Conservation (phyloP, 2,797 vertebrate genomes). For the Rhynchonycteris naso region DNA sequence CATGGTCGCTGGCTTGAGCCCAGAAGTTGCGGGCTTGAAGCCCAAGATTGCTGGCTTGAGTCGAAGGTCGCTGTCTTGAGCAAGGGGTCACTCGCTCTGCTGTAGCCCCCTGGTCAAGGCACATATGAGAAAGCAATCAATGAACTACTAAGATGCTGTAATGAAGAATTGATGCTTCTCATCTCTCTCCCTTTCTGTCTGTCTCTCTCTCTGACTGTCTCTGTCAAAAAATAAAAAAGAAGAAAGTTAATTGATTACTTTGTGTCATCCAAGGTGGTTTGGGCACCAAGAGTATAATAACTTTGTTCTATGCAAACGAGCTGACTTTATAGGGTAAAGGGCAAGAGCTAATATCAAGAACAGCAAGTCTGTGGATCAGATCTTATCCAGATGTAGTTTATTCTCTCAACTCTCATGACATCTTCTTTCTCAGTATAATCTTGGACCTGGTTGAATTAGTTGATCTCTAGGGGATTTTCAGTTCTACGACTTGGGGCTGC, state of each 20-base stretch:
- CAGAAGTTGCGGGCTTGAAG: too few relatives aligned
- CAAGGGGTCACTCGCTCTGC: too few relatives aligned
- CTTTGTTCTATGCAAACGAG: background rate
- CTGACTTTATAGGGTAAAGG: background rate
- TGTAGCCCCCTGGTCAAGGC: too few relatives aligned
- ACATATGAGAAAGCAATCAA: too few relatives aligned
- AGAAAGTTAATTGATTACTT: background rate
- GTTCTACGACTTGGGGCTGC: background rate
- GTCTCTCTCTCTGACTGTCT: too few relatives aligned
- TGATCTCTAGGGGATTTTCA: constrained; percentile 32
- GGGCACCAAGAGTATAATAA: background rate
- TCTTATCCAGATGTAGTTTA: background rate
- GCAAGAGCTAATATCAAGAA: background rate
- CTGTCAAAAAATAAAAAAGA: too few relatives aligned
- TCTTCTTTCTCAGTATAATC: constrained; percentile 10
- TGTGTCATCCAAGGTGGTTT: background rate
- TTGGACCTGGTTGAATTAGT: constrained; percentile 10
- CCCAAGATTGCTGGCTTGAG: too few relatives aligned
- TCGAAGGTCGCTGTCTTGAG: too few relatives aligned
- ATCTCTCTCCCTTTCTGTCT: too few relatives aligned
- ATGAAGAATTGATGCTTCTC: too few relatives aligned
- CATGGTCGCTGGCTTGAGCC: too few relatives aligned
- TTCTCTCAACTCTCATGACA: background rate
- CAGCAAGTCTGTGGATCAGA: background rate
- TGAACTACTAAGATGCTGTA: too few relatives aligned